Conservation (phyloP, 2,888 invertebrate genomes). For the Nomada fabriciana region DNA sequence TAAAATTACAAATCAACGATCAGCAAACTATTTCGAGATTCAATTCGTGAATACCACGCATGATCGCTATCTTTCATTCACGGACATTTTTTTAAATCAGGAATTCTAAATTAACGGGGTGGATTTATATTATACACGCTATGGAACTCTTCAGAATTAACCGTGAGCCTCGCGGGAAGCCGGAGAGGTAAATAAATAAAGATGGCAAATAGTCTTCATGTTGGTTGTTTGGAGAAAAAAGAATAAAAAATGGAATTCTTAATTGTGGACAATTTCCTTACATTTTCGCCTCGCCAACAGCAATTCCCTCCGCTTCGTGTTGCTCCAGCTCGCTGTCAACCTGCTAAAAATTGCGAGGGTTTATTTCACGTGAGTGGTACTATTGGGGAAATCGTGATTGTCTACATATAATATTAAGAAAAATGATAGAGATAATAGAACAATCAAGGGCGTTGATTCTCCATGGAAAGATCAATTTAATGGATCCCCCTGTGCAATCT, state of each 20-base stretch:
- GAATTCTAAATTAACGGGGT: not conserved
- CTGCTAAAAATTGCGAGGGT: slow-evolving; percentile 17
- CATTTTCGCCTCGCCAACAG: not conserved
- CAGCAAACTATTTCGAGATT: slow-evolving; percentile 75
- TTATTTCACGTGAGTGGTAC: not conserved
- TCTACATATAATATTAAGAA: no score
- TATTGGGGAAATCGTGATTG: no score
- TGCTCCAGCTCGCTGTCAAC: not conserved
- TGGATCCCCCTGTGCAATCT: slow-evolving; percentile 4
- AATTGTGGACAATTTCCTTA: slow-evolving; percentile 16
- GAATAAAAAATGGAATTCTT: not conserved
- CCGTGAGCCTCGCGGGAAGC: not conserved
- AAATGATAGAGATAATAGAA: not conserved
- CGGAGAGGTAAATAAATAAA: slow-evolving; percentile 10
- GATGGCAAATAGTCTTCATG: not conserved
- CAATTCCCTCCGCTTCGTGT: slow-evolving; percentile 12
- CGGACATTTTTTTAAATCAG: slow-evolving; percentile 20
- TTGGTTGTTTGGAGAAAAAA: not conserved
- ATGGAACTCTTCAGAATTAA: no score
- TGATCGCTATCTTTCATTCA: slow-evolving; percentile 14
- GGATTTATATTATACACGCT: no score
- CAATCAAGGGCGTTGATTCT: slow-evolving; percentile 24
- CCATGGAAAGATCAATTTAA: slow-evolving; percentile 31
- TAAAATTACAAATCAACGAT: slow-evolving; percentile 79
- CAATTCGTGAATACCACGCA: slow-evolving; percentile 36